phyloP scores from a whole-genome alignment of 2,113 vertebrate genomes.

The Dinomys branickii region DNA sequence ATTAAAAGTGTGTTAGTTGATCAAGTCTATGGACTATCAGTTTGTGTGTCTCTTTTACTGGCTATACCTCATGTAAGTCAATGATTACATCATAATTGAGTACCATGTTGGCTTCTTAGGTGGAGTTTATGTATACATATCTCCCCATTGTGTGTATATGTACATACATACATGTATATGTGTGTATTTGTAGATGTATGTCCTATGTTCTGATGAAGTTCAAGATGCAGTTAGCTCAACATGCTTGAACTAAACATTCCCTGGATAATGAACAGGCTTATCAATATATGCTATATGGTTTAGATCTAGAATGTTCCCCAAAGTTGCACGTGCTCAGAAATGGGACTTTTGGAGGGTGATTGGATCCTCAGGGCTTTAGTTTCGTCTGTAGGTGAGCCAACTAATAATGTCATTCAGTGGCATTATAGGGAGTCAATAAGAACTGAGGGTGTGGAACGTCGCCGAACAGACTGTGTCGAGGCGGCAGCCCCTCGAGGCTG shows the following conservation, averaged over 20 bases:
- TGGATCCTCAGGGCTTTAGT: not conserved
- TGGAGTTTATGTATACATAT: not conserved
- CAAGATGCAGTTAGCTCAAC: constrained; percentile 26
- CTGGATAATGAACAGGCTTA: constrained; percentile 7
- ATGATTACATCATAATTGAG: not conserved
- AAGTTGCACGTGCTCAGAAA: not conserved
- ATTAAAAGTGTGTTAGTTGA: constrained; percentile 60
- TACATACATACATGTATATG: too few species aligned
- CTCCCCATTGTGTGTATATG: too few species aligned
- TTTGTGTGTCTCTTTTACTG: constrained; percentile 32
- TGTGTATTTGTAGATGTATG: not conserved
- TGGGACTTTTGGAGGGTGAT: not conserved
- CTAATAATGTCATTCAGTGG: not conserved
- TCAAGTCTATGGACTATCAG: constrained; percentile 26
- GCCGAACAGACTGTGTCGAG: not conserved
- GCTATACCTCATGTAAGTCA: not conserved
- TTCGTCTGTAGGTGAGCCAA: not conserved
- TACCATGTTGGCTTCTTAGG: constrained; percentile 12
- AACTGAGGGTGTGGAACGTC: not conserved
- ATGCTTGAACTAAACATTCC: constrained; percentile 56
- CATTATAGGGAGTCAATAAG: not conserved
- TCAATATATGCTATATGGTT: not conserved
- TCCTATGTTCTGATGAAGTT: not conserved
- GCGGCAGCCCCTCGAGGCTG: not conserved
- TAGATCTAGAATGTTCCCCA: not conserved